Evolutionary conservation across 2,888 invertebrate genomes (phyloP), one percentile per base, ranked within the genome.

Genomic region (Pegoplata infirma): DNA sequence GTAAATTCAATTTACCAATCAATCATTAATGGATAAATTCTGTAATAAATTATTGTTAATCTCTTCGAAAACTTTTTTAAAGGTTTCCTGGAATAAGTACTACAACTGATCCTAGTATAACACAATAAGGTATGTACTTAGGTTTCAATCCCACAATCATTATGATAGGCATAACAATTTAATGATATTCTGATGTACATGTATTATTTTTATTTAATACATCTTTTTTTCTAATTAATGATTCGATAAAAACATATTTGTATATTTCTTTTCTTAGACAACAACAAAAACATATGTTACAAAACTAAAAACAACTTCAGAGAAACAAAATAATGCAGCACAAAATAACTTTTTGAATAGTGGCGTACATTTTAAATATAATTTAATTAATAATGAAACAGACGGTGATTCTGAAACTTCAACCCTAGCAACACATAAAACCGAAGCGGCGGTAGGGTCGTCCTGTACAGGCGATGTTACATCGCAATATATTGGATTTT

Each of bases 401-500:
- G 53, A 74, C 23, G 61, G 51, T 61, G 72, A 47, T 28, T 53
- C 19, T 23, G 51, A 55, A 64, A 49, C 59, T 51, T 66, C 36
- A 49, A 64, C 47, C 32, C 46, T 32, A 7, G n/a, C 40, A 44
- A 47, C 66, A 16, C 46, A 58, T 78, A 66, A 19, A 69, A 80
- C 58, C 64, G 44, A 51, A 66, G n/a, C 51, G 19, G 32, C 47
- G 25, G 23, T n/a, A n/a, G n/a, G n/a, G n/a, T n/a, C 59, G 66
- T 16, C 63, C 47, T 67, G 40, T 64, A 68, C 16, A 32, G 73
- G 64, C 56, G 77, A 73, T 44, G 63, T 47, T 28, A 59, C 77
- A 66, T 81, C 84, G 19, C 83, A 84, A 66, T 83, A 95, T 90
- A 97, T 97, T 90, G 94, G 96, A 83, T 92, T 97, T 79, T 97